Conservation (phyloP, 1,140 invertebrate genomes). For the Idris sp. region DNA sequence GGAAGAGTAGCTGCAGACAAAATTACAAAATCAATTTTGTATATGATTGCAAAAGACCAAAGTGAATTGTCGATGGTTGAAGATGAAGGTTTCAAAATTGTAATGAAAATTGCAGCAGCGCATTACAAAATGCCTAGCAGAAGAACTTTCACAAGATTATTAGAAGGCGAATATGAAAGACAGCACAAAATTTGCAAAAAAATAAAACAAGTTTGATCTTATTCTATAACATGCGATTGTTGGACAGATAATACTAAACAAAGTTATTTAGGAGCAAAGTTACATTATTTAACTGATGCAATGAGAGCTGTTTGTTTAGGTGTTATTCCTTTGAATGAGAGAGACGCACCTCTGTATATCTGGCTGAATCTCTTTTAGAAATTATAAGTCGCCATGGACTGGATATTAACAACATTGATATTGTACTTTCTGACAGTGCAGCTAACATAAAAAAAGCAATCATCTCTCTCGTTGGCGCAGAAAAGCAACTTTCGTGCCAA, state of each 20-base stretch:
- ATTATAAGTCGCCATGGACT: not conserved
- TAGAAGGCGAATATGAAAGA: constrained; percentile 40
- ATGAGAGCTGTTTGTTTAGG: constrained; percentile 1
- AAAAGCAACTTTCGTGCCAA: constrained; percentile 13
- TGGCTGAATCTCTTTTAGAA: not conserved
- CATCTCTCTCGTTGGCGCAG: not conserved
- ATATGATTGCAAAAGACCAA: constrained; percentile 67
- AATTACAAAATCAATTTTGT: constrained; percentile 62
- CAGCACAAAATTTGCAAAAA: constrained; percentile 8
- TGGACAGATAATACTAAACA: constrained; percentile 6
- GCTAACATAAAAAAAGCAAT: constrained; percentile 18
- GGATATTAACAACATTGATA: not conserved
- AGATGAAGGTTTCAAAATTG: constrained; percentile 64
- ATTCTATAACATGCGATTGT: not conserved
- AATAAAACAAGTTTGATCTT: not conserved
- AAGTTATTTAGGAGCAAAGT: constrained; percentile 10
- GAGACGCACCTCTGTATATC: constrained; percentile 15
- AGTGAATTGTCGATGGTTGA: constrained; percentile 64
- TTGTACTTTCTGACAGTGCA: constrained; percentile 12
- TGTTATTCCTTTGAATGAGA: constrained; percentile 11
- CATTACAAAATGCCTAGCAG: constrained; percentile 64
- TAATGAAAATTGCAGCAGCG: constrained; percentile 62
- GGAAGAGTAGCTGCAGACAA: constrained; percentile 35
- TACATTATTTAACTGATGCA: constrained; percentile 2
- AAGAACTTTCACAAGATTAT: constrained; percentile 58